Base-by-base conservation (phyloP, 2,888 invertebrate genomes). In the Brachypterus glaber region DNA sequence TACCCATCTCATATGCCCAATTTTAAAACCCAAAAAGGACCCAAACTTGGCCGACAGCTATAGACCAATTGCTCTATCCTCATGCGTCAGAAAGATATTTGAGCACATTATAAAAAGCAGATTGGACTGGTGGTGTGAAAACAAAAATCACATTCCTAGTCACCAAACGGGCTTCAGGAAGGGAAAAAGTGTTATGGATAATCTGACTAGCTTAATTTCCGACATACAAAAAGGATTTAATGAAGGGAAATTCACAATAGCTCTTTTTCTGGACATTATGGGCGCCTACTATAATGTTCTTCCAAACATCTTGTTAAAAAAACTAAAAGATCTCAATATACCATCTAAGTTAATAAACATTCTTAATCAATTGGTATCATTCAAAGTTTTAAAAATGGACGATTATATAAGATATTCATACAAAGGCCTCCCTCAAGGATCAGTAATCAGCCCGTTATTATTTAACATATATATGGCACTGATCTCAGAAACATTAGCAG, bases 251-350 rank as follows among this genome's bases (percentile, higher is more conserved):
- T 24, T 24, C 18, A 33, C 16, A 2, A 24, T 39, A 9, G 25
- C 18, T 7, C 8, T 36, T 9, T 36, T 40, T 30, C n/a, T 35
- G 8, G 40, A 40, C 17, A n/a, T 40, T 2, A 17, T 30, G 17
- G 15, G 24, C 2, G 40, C 40, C n/a, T 40, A 40, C 36, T 35
- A 40, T 9, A 40, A 30, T 7, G 40, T 40, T n/a, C 9, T 30
- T 12, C 24, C 31, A 4, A 12, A n/a, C 9, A 25, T 34, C 1
- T 14, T 39, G 16, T 29, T 31, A 5, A 34, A 39, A 17, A 17
- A 33, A 27, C 9, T 34, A 11, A 27, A 11, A 1, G 8, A 9
- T 17, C 16, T 25, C 15, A 26, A 27, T 8, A 17, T 15, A 25
- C 4, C 25, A 16, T 7, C 14, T n/a, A 16, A 29, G 16, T 4